Conservation (phyloP, 2,797 vertebrate species). For the Pseudomugil gertrudae region DNA sequence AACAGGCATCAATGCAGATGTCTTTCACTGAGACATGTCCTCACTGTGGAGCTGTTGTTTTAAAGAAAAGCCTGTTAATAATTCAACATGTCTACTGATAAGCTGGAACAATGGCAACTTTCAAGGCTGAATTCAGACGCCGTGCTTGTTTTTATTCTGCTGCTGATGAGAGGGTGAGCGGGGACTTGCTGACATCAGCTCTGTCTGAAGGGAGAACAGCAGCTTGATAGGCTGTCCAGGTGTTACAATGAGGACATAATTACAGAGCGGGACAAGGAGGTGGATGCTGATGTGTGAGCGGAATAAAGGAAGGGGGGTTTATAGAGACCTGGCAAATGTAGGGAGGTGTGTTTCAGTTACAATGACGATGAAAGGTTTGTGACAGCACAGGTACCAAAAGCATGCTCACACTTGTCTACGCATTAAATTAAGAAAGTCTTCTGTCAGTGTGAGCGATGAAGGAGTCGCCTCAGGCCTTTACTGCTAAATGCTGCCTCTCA, state of each 20-base stretch:
- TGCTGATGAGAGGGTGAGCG: background rate
- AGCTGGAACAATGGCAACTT: conserved; percentile 18
- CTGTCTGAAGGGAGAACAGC: background rate
- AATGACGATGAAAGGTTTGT: conserved; percentile 29
- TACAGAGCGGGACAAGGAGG: conserved; percentile 9
- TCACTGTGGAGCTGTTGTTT: background rate
- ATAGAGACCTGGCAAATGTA: conserved; percentile 14
- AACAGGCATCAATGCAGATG: background rate
- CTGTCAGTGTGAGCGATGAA: too few relatives aligned
- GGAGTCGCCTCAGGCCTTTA: too few relatives aligned
- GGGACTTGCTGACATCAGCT: background rate
- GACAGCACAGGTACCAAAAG: conserved; percentile 26
- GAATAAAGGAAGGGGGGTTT: conserved; percentile 31
- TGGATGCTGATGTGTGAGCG: conserved; percentile 11
- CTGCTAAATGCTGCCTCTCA: too few relatives aligned
- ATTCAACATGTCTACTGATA: conserved; percentile 28
- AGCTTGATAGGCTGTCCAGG: conserved; percentile 3
- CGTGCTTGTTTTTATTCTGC: background rate
- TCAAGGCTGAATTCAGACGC: background rate
- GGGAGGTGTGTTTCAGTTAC: conserved; percentile 16
- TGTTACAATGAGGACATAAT: conserved; percentile 20
- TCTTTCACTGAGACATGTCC: background rate
- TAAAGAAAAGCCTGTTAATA: conserved; percentile 17
- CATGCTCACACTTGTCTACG: conserved; percentile 24
- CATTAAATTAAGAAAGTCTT: too few relatives aligned